Percentiles rank a stretch among this genome's conserved stretches.
Evolutionary conservation across 2,113 vertebrate species (phyloP).

Genomic region (Oreochromis tanganicae): DNA sequence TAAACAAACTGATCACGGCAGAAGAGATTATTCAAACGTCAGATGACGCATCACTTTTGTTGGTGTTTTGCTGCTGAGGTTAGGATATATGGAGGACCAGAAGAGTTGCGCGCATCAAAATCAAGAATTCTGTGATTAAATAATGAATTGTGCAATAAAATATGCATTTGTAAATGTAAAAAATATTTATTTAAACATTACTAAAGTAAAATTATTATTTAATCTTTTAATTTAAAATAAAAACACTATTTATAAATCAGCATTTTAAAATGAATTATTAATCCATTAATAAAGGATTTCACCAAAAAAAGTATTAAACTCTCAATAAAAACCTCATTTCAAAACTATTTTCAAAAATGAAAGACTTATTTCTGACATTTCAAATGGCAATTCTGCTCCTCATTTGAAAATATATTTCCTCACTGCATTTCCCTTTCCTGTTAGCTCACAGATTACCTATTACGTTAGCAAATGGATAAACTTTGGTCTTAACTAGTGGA

Average conservation of each 20-base stretch:
- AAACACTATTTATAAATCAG: background rate
- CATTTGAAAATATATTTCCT: background rate
- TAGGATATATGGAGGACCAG: background rate
- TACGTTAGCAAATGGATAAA: accelerated
- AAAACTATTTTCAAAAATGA: background rate
- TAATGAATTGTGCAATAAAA: too few species aligned
- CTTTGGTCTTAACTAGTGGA: too few species aligned
- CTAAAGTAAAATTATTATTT: background rate
- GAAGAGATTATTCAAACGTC: too few species aligned
- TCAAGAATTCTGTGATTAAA: too few species aligned
- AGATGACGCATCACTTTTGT: background rate
- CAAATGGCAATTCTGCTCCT: background rate
- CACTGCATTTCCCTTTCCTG: background rate
- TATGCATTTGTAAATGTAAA: too few species aligned
- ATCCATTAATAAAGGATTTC: background rate
- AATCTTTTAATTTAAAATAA: accelerated
- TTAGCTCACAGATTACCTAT: accelerated
- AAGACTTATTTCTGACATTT: background rate
- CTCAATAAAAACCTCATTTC: background rate
- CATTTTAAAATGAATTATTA: background rate
- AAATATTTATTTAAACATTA: background rate
- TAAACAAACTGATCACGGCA: background rate
- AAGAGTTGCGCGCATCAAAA: too few species aligned
- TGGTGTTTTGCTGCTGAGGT: background rate
- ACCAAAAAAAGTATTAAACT: background rate